Evolutionary conservation across 2,888 invertebrate genomes (phyloP).

Genomic region (Ditula angustiorana): DNA sequence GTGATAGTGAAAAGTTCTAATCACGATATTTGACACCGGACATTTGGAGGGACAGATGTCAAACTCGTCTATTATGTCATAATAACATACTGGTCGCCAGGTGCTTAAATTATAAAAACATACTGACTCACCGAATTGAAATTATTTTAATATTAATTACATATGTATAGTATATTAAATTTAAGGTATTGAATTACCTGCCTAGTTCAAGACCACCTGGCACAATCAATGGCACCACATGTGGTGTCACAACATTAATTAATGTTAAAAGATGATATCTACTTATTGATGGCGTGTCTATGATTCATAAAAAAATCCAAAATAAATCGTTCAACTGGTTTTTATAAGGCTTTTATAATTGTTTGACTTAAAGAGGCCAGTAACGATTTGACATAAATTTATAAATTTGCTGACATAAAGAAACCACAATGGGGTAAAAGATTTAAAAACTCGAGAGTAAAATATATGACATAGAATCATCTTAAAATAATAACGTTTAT

Average conservation of each 20-base stretch:
- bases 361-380: too few species aligned
- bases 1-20: slow-evolving; percentile 17
- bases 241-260: background rate
- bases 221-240: background rate
- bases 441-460: too few species aligned
- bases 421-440: too few species aligned
- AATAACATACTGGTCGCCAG: slow-evolving; percentile 12
- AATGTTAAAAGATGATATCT: background rate
- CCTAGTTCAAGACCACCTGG: background rate
- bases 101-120: slow-evolving; percentile 14
- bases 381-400: too few species aligned
- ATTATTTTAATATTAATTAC: slow-evolving; percentile 14
- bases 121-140: slow-evolving; percentile 1
- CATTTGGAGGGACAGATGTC: slow-evolving; percentile 4
- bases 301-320: background rate
- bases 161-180: background rate
- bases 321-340: too few species aligned
- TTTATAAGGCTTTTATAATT: too few species aligned
- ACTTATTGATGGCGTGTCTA: background rate
- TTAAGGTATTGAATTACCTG: background rate
- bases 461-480: too few species aligned
- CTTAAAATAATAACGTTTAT: too few species aligned
- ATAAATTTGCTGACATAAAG: too few species aligned
- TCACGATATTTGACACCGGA: slow-evolving; percentile 6
- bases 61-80: slow-evolving; percentile 6